phyloP scores from a whole-genome alignment of 2,113 vertebrate species.

The Malaclemys terrapin region DNA sequence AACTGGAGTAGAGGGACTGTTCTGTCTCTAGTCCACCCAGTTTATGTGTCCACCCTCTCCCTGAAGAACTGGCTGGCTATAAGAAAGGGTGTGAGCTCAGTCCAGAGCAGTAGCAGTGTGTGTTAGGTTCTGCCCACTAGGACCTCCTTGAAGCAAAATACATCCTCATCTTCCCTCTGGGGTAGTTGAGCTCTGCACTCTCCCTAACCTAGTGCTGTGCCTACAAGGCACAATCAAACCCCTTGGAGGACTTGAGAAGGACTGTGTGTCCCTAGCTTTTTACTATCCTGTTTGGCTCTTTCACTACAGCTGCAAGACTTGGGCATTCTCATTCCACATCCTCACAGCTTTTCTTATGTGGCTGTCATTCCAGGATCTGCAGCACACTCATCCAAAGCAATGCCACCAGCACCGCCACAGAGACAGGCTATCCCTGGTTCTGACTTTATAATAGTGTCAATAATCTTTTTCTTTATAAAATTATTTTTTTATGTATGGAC shows the following conservation, averaged over 20 bases:
- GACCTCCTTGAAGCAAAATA: not conserved
- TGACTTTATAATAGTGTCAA: not conserved
- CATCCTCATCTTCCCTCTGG: not conserved
- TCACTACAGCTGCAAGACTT: not conserved
- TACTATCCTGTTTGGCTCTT: not conserved
- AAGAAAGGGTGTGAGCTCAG: not conserved
- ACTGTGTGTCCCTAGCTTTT: not conserved
- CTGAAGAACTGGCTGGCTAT: not conserved
- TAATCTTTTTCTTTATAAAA: constrained; percentile 7
- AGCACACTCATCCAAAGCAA: not conserved
- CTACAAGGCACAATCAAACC: not conserved
- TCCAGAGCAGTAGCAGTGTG: not conserved
- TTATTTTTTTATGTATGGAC: not conserved
- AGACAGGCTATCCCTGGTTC: not conserved
- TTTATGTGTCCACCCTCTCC: not conserved
- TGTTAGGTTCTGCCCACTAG: not conserved
- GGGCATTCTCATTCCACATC: not conserved
- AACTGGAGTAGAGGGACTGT: not conserved
- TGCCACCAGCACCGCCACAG: not conserved
- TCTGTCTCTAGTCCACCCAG: rapidly evolving
- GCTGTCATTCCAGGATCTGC: rapidly evolving
- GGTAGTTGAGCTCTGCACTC: rapidly evolving
- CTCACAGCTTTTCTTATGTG: not conserved
- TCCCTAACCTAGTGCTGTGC: not conserved
- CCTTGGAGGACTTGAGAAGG: not conserved